A percentile compares a stretch with the other conserved stretches of the same genome.
phyloP scores from a whole-genome alignment of 1,140 invertebrate genomes.

The Bicyclus anynana region DNA sequence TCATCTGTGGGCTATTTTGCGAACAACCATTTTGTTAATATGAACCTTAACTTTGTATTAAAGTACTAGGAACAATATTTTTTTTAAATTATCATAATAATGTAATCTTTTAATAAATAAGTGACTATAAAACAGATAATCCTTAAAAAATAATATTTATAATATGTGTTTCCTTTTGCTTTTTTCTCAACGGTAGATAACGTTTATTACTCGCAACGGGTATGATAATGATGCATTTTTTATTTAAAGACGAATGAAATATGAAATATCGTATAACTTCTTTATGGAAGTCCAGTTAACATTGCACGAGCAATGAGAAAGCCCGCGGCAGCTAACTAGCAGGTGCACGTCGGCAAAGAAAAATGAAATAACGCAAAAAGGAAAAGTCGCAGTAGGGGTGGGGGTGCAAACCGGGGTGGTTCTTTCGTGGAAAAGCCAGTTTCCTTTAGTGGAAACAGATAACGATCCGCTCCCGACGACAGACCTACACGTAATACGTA shows the following conservation, averaged over 20 bases:
- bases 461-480: constrained; percentile 74
- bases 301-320: constrained; percentile 50
- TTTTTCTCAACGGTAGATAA: no score
- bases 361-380: constrained; percentile 75
- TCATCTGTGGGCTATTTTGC: no score
- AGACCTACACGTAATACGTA: constrained; percentile 61
- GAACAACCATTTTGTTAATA: no score
- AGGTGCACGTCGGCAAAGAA: constrained; percentile 71
- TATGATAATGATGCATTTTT: constrained; percentile 4
- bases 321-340: constrained; percentile 66
- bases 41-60: no score
- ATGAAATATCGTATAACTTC: constrained; percentile 27
- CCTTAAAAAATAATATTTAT: no score
- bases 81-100: no score
- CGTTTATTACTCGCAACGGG: neutral
- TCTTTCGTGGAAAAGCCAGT: constrained; percentile 74
- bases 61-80: no score
- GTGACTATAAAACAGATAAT: no score
- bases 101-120: no score
- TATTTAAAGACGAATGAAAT: constrained; percentile 22
- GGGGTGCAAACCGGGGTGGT: constrained; percentile 52
- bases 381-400: constrained; percentile 48
- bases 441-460: constrained; percentile 77
- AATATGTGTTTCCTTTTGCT: no score
- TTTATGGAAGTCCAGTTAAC: constrained; percentile 40